phyloP scores from a whole-genome alignment of 53 echinoderm and acorn worm genomes.

The Antedon mediterranea region DNA sequence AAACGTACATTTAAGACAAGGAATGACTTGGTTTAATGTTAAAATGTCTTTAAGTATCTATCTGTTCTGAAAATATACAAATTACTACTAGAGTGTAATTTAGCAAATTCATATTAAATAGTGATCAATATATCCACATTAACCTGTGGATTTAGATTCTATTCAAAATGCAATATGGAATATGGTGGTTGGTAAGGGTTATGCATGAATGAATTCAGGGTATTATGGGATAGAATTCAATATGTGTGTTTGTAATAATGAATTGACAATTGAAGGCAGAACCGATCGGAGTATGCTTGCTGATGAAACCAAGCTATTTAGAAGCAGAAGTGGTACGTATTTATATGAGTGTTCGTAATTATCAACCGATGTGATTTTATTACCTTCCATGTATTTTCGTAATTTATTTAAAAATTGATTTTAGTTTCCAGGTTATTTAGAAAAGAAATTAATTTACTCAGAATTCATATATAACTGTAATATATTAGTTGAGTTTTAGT shows the following conservation, averaged over 20 bases:
- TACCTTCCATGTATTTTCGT: no score
- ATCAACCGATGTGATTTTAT: no score
- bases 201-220: not conserved
- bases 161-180: not conserved
- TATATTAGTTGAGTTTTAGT: no score
- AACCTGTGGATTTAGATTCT: not conserved
- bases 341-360: not conserved
- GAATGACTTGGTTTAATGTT: no score
- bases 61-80: no score
- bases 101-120: not conserved
- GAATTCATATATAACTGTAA: no score
- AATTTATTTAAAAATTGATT: no score
- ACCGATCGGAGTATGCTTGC: not conserved
- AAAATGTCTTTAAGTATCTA: no score
- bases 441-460: no score
- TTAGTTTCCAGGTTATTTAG: no score
- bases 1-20: no score
- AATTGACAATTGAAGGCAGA: not conserved
- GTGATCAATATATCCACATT: not conserved
- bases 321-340: not conserved
- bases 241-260: not conserved
- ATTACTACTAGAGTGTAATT: no score
- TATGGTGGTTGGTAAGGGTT: not conserved
- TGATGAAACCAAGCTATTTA: not conserved
- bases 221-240: not conserved